Base-by-base conservation (phyloP, 2,888 invertebrate species). In the Vannuccia rotundouncinata region DNA sequence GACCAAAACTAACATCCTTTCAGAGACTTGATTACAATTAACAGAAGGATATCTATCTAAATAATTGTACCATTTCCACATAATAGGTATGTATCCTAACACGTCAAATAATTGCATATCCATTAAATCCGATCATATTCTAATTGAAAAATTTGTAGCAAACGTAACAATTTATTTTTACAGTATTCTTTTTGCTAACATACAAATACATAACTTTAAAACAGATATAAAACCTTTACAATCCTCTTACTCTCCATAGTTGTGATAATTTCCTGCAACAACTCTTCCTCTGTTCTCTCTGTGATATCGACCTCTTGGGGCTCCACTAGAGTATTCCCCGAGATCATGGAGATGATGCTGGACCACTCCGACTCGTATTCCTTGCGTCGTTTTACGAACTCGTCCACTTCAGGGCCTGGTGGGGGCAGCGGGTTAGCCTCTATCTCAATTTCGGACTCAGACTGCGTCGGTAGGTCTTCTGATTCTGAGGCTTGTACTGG, bases 331-430 rank as follows among this genome's bases (percentile, higher is more conserved):
- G 84, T 85, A 31, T 84, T 85, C 10, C 85, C 86, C 22, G 85
- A 83, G 31, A 87, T 84, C 28, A 86, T 84, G 1, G 85, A 85
- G 29, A 83, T 80, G 1, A 85, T 82, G 78, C 82, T 84, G 1
- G 83, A 82, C 82, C 85, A 84, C 74, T 87, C 86, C 22, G 82
- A 82, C 74, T 87, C 86, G 82, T 82, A 85, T 17, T 84, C 84
- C 82, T 85, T 85, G 59, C 85, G 81, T 75, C 82, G 82, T 79
- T 85, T 84, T 77, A 84, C 84, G 59, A 84, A 84, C 0, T 82
- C 84, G 0, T 85, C 85, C 79, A 86, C 81, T 79, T 87, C 87
- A 28, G 86, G 86, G 13, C 86, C 85, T 1, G 85, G 85, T 22
- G 85, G 85, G 10, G 83, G 83, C 78, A 84, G 73, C 75, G 78